phyloP scores from a whole-genome alignment of 2,113 vertebrate genomes.

The Euleptes europaea region DNA sequence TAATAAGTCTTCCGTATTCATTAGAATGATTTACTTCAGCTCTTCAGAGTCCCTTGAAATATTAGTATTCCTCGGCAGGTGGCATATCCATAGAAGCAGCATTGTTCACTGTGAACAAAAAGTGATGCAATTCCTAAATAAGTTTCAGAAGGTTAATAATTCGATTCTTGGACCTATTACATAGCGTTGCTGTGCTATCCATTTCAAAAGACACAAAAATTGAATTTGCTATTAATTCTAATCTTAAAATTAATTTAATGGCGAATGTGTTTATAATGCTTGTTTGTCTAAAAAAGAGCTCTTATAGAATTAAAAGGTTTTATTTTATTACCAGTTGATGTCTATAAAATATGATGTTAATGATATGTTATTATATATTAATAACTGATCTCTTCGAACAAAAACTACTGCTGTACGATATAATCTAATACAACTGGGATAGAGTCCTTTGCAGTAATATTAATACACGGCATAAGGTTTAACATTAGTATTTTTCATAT shows the following conservation, averaged over 20 bases:
- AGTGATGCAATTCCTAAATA: neutral
- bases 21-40: neutral
- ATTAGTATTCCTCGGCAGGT: slow-evolving; percentile 1
- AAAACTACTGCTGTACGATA: neutral
- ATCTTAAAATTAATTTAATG: slow-evolving; percentile 14
- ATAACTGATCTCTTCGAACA: neutral
- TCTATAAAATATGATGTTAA: neutral
- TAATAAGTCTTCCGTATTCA: slow-evolving; percentile 40
- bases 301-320: slow-evolving; percentile 22
- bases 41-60: neutral
- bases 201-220: neutral
- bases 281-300: slow-evolving; percentile 2
- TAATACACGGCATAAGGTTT: too few species aligned
- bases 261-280: neutral
- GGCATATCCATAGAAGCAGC: neutral
- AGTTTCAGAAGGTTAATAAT: slow-evolving; percentile 7
- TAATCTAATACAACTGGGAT: neutral
- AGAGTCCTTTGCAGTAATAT: neutral
- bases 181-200: neutral
- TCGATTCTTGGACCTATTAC: neutral
- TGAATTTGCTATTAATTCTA: slow-evolving; percentile 10
- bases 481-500: too few species aligned
- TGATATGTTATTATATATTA: neutral
- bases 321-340: slow-evolving; percentile 20
- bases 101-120: neutral